Evolutionary conservation across 1,140 invertebrate genomes (phyloP).

Genomic region (Papilio machaon): DNA sequence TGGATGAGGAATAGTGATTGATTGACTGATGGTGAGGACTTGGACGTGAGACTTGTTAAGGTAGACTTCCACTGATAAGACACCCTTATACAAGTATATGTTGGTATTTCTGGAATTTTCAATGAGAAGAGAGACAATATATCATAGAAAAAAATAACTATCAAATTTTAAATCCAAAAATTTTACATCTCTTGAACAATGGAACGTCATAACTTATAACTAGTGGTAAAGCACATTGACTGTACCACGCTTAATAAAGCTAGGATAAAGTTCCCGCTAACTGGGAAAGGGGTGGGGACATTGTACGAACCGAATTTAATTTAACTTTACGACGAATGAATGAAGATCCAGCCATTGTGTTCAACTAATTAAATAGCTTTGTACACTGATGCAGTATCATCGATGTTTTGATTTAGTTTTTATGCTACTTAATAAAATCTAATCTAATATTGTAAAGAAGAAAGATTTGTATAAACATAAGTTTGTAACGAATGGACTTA

Average conservation of each 20-base stretch:
- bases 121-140: not conserved
- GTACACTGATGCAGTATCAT: not conserved
- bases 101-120: no score
- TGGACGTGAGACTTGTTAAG: no score
- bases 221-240: not conserved
- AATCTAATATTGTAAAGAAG: not conserved
- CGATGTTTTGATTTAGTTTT: conserved; percentile 14
- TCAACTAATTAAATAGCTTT: conserved; percentile 20
- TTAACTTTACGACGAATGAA: conserved; percentile 25
- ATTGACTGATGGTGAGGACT: no score
- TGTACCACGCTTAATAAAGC: not conserved
- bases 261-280: conserved; percentile 16
- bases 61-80: no score
- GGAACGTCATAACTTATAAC: not conserved
- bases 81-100: no score
- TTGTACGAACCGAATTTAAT: conserved; percentile 21
- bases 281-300: not conserved
- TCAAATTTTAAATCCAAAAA: not conserved
- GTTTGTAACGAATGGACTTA: not conserved
- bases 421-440: not conserved
- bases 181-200: not conserved
- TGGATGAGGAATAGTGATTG: no score
- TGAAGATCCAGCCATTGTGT: not conserved
- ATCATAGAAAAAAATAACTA: not conserved
- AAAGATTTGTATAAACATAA: not conserved